These are phyloP conservation scores for Morbakka virulenta DNA, from an alignment of 30 jellyfish, hydroid and myxozoan genomes.

Conservation along the genomic window DNA sequence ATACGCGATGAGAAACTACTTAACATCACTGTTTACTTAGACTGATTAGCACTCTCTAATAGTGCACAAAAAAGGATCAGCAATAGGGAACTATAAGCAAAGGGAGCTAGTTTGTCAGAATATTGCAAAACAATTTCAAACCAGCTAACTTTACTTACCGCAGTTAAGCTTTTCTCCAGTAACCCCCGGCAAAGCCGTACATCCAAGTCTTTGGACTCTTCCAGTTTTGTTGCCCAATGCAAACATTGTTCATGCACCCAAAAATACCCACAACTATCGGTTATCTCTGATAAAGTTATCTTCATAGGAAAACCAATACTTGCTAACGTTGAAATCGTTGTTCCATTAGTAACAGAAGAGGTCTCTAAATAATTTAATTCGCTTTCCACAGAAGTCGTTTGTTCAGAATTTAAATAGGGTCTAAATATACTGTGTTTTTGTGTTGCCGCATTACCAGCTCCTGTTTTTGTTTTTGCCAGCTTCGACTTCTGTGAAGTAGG, in stretches of 20 bases:
- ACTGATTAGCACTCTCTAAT: too few species aligned
- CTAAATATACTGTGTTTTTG: neutral
- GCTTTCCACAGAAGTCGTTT: too few species aligned
- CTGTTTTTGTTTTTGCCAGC: neutral
- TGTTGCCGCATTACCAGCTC: neutral
- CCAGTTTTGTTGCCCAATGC: neutral
- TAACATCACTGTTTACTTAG: too few species aligned
- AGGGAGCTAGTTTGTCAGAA: too few species aligned
- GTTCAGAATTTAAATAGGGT: neutral
- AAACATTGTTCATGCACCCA: neutral
- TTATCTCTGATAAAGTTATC: neutral
- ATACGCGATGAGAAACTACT: too few species aligned
- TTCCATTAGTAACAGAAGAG: too few species aligned
- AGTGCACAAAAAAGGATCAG: too few species aligned
- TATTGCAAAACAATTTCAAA: too few species aligned
- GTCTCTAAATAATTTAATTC: too few species aligned
- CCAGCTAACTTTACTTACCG: too few species aligned
- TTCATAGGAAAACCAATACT: neutral
- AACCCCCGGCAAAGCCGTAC: neutral
- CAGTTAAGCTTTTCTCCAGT: neutral
- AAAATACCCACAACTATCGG: neutral
- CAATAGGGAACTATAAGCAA: too few species aligned
- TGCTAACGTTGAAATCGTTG: too few species aligned
- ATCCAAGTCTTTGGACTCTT: neutral
- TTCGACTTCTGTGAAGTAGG: neutral